Conservation (phyloP, 2,797 vertebrate species). For the Atherinosoma microstoma region DNA sequence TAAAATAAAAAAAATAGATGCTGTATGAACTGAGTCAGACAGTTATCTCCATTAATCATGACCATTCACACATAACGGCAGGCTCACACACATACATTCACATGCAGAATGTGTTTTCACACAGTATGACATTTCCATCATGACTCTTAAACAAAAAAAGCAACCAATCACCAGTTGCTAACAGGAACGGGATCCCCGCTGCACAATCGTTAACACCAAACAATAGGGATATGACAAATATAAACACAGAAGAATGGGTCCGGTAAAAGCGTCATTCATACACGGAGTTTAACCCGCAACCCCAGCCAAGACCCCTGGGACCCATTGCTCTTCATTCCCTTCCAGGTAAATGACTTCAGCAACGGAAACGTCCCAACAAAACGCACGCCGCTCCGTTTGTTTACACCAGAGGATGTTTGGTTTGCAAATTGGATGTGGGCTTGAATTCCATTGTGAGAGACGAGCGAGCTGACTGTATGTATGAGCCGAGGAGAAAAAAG, state of each 20-base stretch:
- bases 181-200: constrained; percentile 42
- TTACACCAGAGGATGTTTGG: constrained; percentile 76
- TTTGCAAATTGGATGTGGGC: constrained; percentile 66
- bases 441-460: constrained; percentile 64
- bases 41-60: constrained; percentile 39
- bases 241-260: constrained; percentile 70
- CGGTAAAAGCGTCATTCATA: constrained; percentile 22
- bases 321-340: constrained; percentile 54
- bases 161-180: constrained; percentile 44
- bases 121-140: constrained; percentile 36
- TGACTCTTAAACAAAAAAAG: constrained; percentile 19
- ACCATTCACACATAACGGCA: constrained; percentile 1
- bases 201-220: constrained; percentile 61
- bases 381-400: constrained; percentile 47
- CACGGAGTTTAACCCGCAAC: constrained; percentile 12
- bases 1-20: constrained; percentile 17
- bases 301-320: constrained; percentile 45
- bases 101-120: constrained; percentile 39
- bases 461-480: constrained; percentile 26
- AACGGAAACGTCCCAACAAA: constrained; percentile 48
- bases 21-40: constrained; percentile 4
- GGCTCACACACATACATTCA: constrained; percentile 13
- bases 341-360: constrained; percentile 60
- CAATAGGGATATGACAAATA: constrained; percentile 67
- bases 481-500: neutral